Evolutionary conservation across 2,888 invertebrate genomes (phyloP).

Genomic region (Diadegma fenestrale): DNA sequence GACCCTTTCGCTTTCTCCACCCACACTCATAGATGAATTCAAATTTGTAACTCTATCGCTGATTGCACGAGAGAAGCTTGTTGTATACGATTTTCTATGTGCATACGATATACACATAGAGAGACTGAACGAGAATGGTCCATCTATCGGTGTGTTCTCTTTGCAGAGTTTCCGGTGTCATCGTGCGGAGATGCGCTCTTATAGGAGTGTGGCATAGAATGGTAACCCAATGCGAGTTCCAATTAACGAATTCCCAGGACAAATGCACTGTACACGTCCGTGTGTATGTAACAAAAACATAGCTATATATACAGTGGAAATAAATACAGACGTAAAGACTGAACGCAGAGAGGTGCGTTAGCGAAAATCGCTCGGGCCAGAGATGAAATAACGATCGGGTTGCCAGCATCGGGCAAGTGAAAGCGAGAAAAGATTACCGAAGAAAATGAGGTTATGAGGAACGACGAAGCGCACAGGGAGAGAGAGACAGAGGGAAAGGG

Average conservation of each 20-base stretch:
- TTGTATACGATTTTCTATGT: constrained; percentile 9
- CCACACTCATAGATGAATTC: constrained; percentile 38
- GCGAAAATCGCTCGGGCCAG: constrained; percentile 26
- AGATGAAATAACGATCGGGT: constrained; percentile 58
- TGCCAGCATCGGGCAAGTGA: constrained; percentile 38
- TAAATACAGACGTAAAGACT: background rate
- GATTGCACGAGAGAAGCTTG: constrained; percentile 37
- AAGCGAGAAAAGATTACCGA: constrained; percentile 43
- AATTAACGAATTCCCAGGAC: constrained; percentile 65
- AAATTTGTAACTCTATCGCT: constrained; percentile 59
- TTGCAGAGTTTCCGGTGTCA: constrained; percentile 52
- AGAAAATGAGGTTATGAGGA: constrained; percentile 48
- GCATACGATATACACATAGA: background rate
- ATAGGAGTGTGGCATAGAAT: constrained; percentile 59
- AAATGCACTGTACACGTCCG: constrained; percentile 50
- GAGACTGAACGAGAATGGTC: constrained; percentile 27
- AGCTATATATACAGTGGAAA: background rate
- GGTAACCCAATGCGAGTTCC: constrained; percentile 69
- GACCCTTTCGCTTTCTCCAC: background rate
- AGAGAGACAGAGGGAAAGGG: constrained; percentile 13
- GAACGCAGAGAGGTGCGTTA: background rate
- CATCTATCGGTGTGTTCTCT: constrained; percentile 32
- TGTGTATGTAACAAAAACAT: background rate
- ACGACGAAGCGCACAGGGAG: background rate
- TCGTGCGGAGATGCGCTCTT: constrained; percentile 34